phyloP scores from a whole-genome alignment of 1,140 invertebrate genomes.

The Saccostrea glomerata region DNA sequence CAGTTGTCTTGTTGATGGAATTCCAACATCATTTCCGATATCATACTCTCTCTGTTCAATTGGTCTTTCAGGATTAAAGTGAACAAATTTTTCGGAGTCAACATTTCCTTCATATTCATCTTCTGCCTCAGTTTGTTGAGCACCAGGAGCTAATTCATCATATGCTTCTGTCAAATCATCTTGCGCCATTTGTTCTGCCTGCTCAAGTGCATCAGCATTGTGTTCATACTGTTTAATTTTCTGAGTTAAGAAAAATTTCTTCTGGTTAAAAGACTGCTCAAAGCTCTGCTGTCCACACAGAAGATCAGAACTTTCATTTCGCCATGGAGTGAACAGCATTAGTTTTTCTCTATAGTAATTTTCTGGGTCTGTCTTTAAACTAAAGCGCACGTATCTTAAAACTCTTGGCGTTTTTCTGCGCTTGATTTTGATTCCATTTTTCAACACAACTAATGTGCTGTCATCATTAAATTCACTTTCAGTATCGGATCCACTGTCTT shows the following conservation, averaged over 20 bases:
- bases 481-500: background rate
- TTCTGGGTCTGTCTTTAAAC: background rate
- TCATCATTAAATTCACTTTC: conserved; percentile 30
- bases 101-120: conserved; percentile 16
- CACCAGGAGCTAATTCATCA: conserved; percentile 25
- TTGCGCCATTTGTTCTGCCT: background rate
- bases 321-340: too few relatives aligned
- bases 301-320: too few relatives aligned
- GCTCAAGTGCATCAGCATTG: conserved; percentile 27
- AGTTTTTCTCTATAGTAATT: too few relatives aligned
- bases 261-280: background rate
- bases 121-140: conserved; percentile 32
- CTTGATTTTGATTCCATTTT: conserved; percentile 50
- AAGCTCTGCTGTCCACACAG: too few relatives aligned
- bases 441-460: conserved; percentile 31
- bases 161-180: background rate
- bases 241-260: background rate
- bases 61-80: conserved; percentile 41
- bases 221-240: conserved; percentile 28
- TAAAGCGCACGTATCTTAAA: background rate
- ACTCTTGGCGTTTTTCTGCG: conserved; percentile 11
- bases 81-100: conserved; percentile 17
- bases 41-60: conserved; percentile 43
- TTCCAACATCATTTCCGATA: conserved; percentile 42
- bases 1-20: conserved; percentile 12